Conservation (phyloP, 2,888 invertebrate species). For the Sinopyrophorus schimmeli region DNA sequence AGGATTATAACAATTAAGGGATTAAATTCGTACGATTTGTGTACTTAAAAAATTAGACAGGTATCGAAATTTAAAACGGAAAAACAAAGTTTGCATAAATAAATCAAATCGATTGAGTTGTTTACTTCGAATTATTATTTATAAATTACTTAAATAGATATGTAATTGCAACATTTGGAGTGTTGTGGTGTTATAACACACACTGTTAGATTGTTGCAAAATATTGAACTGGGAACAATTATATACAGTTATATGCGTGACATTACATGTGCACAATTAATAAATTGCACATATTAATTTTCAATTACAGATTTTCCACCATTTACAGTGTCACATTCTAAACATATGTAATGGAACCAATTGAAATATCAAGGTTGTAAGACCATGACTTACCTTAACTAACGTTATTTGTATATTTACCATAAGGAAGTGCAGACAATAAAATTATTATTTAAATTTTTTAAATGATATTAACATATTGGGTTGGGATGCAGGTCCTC, state of each 20-base stretch:
- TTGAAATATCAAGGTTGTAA: slow-evolving; percentile 45
- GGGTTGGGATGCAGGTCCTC: slow-evolving; percentile 10
- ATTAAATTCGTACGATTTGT: no score
- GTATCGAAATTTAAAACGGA: no score
- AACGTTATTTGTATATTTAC: slow-evolving; percentile 7
- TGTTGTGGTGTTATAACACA: no score
- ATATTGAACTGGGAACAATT: no score
- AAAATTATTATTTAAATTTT: slow-evolving; percentile 9
- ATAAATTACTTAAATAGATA: no score
- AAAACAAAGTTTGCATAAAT: no score
- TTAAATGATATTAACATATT: slow-evolving; percentile 9
- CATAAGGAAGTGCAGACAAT: slow-evolving; percentile 14
- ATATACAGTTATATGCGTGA: slow-evolving; percentile 7
- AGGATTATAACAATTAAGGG: no score
- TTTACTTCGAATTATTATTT: no score
- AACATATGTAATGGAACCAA: slow-evolving; percentile 34
- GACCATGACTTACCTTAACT: slow-evolving; percentile 42
- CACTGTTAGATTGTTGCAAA: no score
- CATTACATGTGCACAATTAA: slow-evolving; percentile 11
- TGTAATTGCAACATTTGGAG: no score
- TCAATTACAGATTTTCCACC: slow-evolving; percentile 18
- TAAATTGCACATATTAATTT: slow-evolving; percentile 1
- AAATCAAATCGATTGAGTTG: no score
- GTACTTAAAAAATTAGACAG: no score
- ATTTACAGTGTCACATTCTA: slow-evolving; percentile 37